phyloP scores from a whole-genome alignment of 2,113 vertebrate genomes.

The Crotalus viridis region DNA sequence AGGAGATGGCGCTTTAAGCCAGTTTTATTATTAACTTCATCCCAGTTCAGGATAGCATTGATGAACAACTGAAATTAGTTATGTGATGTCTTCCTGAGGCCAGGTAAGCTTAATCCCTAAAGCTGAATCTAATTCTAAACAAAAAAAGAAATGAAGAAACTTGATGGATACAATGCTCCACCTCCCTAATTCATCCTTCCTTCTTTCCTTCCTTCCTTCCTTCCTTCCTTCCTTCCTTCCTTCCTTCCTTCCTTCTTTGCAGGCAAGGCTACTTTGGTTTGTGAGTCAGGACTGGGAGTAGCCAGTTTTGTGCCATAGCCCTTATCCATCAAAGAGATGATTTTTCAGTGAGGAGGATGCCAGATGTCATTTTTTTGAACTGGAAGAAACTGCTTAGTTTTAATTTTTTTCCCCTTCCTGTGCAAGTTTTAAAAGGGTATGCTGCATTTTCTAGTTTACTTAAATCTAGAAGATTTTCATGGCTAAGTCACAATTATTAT shows the following conservation, averaged over 20 bases:
- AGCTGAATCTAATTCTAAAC: not conserved
- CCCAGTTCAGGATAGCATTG: not conserved
- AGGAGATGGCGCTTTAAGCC: conserved; percentile 63
- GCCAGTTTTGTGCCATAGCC: not conserved
- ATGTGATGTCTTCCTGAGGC: not conserved
- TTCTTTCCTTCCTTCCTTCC: not conserved
- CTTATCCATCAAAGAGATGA: not conserved
- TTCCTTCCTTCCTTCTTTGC: not conserved
- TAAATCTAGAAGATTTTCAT: not conserved
- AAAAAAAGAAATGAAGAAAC: conserved; percentile 10
- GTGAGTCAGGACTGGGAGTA: not conserved
- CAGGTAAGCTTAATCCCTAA: not conserved
- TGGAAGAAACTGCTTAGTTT: not conserved
- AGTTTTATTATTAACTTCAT: conserved; percentile 1
- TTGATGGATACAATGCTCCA: not conserved
- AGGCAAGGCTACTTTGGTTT: not conserved
- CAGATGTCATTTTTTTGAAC: not conserved
- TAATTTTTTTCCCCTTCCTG: not conserved
- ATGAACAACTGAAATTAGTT: not conserved
- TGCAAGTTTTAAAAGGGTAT: not conserved
- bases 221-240: no score
- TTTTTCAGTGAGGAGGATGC: not conserved
- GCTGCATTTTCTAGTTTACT: not conserved
- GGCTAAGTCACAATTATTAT: not conserved
- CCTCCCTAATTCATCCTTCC: not conserved